Evolutionary conservation across 2,113 vertebrate species (phyloP), one percentile per base, ranked within the genome.

Genomic region (Psittacula cyanocephala): DNA sequence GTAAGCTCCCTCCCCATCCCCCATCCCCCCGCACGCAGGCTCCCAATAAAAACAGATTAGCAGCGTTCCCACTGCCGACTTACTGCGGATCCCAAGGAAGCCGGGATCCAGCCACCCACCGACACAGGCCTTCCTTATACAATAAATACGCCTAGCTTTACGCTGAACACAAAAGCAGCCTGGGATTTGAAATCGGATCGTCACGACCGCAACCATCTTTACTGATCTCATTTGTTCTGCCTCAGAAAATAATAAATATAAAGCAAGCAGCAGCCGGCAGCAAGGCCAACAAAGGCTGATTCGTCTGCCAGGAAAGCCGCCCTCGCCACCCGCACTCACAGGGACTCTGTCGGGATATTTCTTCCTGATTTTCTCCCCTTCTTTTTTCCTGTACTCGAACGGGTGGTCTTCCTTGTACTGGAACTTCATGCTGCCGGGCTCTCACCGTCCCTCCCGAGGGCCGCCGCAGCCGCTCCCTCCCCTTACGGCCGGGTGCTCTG

Each of bases 371-470:
- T 98, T 98, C 90, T 98, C 98, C 31, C 98, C 98, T 91, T 98
- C 98, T 89, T 98, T 98, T 98, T 98, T 98, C 95, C 98, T 95
- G 94, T 98, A 98, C 57, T 98, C 98, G 85, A 98, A 98, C 43
- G 98, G 98, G 77, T 98, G 98, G 64, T 98, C 98, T 72, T 98
- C 98, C 90, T 98, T 98, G 69, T 98, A 98, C 70, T 98, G 98
- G 97, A 98, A 98, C 95, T 98, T 98, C 98, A 98, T 98, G 91
- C 50, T 74, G 71, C 43, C 82, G 43, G 17, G 19, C 23, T 23
- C 28, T 10, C 46, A 3, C 13, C 52, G 28, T 10, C 47, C 29
- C 67, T 60, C 16, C 37, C 43, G 31, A 13, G 28, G 31, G 52
- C 41, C 15, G 33, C 67, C 19, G 24, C 67, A 4, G 59, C 47